Percentiles rank a stretch among this genome's conserved stretches.
These are phyloP conservation scores for Himantopus leucocephalus DNA, from an alignment of 2,113 vertebrate genomes.

Conservation along the genomic window DNA sequence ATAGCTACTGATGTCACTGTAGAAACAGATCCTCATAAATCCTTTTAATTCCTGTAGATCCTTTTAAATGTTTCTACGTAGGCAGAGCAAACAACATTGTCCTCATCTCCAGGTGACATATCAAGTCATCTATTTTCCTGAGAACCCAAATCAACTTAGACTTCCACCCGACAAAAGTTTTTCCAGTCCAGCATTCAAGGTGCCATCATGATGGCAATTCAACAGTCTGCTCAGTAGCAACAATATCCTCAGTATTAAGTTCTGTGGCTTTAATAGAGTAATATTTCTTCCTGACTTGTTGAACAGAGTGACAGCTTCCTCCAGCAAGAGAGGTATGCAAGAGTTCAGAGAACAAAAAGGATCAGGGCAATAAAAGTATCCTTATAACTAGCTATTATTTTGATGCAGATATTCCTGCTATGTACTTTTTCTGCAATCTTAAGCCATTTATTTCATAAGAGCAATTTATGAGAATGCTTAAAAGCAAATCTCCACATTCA, in stretches of 20 bases:
- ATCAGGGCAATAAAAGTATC: background rate
- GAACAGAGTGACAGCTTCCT: background rate
- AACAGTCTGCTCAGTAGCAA: background rate
- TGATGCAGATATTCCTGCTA: background rate
- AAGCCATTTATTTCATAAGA: background rate
- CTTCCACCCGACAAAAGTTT: background rate
- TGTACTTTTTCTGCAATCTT: background rate
- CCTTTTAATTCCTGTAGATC: slow-evolving; percentile 47
- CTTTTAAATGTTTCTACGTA: slow-evolving; percentile 19
- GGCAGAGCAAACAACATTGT: background rate
- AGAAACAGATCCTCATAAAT: slow-evolving; percentile 25
- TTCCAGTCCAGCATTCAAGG: background rate
- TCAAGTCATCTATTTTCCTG: background rate
- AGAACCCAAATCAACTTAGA: background rate
- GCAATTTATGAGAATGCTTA: background rate
- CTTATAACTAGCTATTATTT: background rate
- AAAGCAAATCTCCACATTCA: background rate
- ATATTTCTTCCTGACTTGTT: background rate
- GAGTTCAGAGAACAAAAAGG: background rate
- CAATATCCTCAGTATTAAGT: background rate
- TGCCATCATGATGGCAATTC: background rate
- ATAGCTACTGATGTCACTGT: slow-evolving; percentile 1
- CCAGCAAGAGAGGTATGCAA: background rate
- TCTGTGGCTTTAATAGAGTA: background rate
- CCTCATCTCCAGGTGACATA: background rate